Evolutionary conservation across 2,797 vertebrate genomes (phyloP).

Genomic region (Sparidentex hasta): DNA sequence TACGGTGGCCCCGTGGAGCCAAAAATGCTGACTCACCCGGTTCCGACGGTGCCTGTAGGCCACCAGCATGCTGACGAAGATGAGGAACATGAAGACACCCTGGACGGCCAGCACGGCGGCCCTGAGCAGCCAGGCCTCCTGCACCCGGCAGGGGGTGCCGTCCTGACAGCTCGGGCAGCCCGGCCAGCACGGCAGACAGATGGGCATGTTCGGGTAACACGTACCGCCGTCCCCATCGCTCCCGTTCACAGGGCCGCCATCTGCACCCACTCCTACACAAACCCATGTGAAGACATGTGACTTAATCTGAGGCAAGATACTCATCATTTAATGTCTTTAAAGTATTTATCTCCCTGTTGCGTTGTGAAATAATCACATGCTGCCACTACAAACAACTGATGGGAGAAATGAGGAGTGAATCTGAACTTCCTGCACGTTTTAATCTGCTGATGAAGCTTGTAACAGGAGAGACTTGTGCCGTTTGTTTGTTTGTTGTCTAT

Average conservation of each 20-base stretch:
- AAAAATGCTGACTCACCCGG: conserved; percentile 83
- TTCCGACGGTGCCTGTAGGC: conserved; percentile 89
- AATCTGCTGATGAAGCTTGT: not conserved
- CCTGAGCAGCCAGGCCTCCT: conserved; percentile 88
- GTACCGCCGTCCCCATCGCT: conserved; percentile 34
- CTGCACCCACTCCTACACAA: conserved; percentile 59
- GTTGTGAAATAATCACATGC: not conserved
- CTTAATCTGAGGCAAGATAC: not conserved
- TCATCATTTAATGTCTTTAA: not conserved
- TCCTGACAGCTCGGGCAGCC: conserved; percentile 90
- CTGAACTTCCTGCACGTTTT: not conserved
- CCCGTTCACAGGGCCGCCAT: conserved; percentile 57
- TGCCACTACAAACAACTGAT: not conserved
- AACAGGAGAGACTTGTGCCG: no score
- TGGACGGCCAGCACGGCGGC: conserved; percentile 87
- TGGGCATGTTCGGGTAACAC: conserved; percentile 81
- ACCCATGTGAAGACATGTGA: conserved; percentile 29
- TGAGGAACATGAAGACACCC: conserved; percentile 90
- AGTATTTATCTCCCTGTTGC: not conserved
- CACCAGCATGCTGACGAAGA: conserved; percentile 94
- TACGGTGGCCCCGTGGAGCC: not conserved
- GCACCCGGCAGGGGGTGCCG: conserved; percentile 88
- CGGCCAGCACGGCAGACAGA: conserved; percentile 89
- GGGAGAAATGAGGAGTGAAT: not conserved
- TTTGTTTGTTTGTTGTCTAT: no score